Evolutionary conservation across 2,113 vertebrate genomes (phyloP).

Genomic region (Rhabdomys dilectus): DNA sequence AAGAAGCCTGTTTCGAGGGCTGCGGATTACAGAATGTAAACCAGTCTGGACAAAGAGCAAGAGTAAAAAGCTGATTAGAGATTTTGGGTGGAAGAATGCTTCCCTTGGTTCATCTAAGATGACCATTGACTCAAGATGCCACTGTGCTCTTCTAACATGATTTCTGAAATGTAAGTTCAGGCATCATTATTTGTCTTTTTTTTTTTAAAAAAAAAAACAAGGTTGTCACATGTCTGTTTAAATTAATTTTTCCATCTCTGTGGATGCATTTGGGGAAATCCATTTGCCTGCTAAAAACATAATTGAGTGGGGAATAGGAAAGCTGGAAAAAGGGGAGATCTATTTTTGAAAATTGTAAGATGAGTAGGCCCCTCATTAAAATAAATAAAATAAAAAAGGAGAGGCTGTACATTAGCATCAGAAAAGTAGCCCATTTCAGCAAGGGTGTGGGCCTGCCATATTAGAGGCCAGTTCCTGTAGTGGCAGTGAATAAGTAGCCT

Average conservation of each 20-base stretch:
- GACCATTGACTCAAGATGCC: background rate
- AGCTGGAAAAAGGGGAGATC: background rate
- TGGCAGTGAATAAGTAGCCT: conserved; percentile 36
- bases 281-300: conserved; percentile 31
- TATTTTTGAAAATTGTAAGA: conserved; percentile 53
- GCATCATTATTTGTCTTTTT: background rate
- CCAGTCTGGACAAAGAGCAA: background rate
- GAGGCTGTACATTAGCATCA: conserved; percentile 64
- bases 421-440: conserved; percentile 53
- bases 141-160: background rate
- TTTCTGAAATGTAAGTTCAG: conserved; percentile 19
- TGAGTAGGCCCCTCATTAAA: conserved; percentile 16
- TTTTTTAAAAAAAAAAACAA: background rate
- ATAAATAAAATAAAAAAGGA: background rate
- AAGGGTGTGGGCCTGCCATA: background rate
- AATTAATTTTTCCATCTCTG: conserved; percentile 60
- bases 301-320: background rate
- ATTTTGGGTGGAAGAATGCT: background rate
- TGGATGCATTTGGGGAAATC: conserved; percentile 40
- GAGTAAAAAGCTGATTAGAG: background rate
- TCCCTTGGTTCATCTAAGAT: background rate
- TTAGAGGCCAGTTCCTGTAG: background rate
- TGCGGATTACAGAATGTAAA: background rate
- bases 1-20: background rate
- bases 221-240: conserved; percentile 58